Conservation (phyloP, 2,888 invertebrate species). For the Elegia similella region DNA sequence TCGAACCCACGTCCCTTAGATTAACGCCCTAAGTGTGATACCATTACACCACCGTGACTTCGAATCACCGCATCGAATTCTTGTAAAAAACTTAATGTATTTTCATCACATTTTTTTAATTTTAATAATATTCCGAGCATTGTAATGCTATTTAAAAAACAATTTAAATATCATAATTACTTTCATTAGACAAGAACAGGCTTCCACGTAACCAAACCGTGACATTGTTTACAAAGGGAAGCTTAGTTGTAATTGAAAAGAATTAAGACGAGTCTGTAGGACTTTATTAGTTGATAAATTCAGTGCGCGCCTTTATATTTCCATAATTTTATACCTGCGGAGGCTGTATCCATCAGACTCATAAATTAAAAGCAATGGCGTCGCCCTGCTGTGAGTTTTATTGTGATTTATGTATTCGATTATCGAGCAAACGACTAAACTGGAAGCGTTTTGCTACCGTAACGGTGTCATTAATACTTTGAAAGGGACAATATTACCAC, state of each 20-base stretch:
- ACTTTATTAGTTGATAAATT: slow-evolving; percentile 34
- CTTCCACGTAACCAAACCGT: slow-evolving; percentile 37
- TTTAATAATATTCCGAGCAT: too few species aligned
- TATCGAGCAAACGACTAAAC: slow-evolving; percentile 62
- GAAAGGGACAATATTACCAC: slow-evolving; percentile 33
- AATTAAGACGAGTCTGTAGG: slow-evolving; percentile 32
- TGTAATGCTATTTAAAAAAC: too few species aligned
- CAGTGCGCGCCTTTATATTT: slow-evolving; percentile 29
- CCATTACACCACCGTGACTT: too few species aligned
- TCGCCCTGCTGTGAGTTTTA: slow-evolving; percentile 59
- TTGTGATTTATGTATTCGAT: slow-evolving; percentile 68
- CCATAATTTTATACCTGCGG: slow-evolving; percentile 26
- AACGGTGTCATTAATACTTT: slow-evolving; percentile 59
- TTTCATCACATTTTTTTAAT: too few species aligned
- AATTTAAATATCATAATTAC: not conserved
- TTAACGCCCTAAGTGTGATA: too few species aligned
- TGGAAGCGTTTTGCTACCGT: slow-evolving; percentile 50
- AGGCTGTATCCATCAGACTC: slow-evolving; percentile 32
- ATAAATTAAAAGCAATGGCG: slow-evolving; percentile 58
- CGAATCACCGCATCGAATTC: too few species aligned
- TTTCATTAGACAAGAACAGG: slow-evolving; percentile 1
- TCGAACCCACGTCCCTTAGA: too few species aligned
- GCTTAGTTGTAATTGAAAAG: slow-evolving; percentile 47
- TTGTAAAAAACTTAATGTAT: too few species aligned
- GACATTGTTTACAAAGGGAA: slow-evolving; percentile 37